These are phyloP conservation scores for Tenthredo notha DNA, from an alignment of 2,888 invertebrate species.

Conservation along the genomic window DNA sequence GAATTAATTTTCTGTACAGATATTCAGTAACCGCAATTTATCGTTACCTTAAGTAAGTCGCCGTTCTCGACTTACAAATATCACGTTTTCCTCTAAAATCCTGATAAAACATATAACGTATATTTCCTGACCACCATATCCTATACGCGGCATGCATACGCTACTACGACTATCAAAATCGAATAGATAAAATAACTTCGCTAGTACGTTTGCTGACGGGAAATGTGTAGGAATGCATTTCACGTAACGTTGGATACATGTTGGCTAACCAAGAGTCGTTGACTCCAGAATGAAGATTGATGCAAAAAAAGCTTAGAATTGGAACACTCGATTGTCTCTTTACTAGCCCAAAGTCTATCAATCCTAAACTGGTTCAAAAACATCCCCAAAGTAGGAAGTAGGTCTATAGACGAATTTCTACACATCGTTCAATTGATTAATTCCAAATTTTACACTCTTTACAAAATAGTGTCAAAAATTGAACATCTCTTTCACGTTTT, in stretches of 20 bases:
- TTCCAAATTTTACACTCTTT: not conserved
- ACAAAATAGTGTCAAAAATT: not conserved
- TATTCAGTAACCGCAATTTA: constrained; percentile 1
- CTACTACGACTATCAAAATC: not conserved
- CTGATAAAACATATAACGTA: constrained; percentile 13
- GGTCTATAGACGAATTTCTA: no score
- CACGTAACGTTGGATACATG: constrained; percentile 21
- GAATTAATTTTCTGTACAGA: not conserved
- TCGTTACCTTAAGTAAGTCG: not conserved
- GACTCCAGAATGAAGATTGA: constrained; percentile 27
- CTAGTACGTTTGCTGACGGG: not conserved
- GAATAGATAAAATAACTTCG: constrained; percentile 27
- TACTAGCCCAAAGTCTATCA: not conserved
- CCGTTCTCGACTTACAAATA: not conserved
- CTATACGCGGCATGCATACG: not conserved
- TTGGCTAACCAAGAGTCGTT: constrained; percentile 9
- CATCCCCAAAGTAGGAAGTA: not conserved
- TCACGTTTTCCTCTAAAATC: not conserved
- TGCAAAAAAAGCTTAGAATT: constrained; percentile 20
- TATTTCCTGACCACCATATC: not conserved
- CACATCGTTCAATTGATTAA: not conserved
- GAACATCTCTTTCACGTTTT: not conserved
- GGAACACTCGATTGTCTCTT: constrained; percentile 15
- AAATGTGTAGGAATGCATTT: constrained; percentile 34
- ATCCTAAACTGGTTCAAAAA: not conserved